Conservation (phyloP, 2,888 invertebrate species). For the Meteorus colon region DNA sequence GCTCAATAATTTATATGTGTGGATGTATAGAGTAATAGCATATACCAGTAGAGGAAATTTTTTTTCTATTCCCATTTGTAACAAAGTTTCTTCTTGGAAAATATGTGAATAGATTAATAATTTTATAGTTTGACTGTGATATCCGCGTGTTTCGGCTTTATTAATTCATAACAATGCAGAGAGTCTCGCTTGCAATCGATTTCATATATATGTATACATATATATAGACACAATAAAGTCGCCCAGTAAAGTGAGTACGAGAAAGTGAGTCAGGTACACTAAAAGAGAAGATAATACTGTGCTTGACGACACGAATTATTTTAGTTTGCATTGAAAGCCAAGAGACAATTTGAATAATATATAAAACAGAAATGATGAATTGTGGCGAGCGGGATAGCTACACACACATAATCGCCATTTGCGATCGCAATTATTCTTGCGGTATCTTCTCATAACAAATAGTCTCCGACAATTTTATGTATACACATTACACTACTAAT, state of each 20-base stretch:
- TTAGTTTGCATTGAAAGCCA: neutral
- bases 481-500: no score
- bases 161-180: neutral
- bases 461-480: no score
- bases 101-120: neutral
- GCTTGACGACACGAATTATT: constrained; percentile 8
- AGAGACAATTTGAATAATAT: neutral
- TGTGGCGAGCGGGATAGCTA: no score
- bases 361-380: neutral
- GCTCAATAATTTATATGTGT: no score
- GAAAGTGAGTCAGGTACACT: neutral
- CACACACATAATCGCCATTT: neutral
- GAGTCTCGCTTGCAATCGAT: neutral
- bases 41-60: neutral
- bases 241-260: neutral
- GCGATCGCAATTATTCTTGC: no score
- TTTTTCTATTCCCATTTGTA: neutral
- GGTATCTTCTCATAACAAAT: no score
- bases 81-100: neutral
- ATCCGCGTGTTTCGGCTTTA: neutral
- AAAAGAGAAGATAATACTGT: neutral
- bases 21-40: no score
- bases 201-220: neutral
- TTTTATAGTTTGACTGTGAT: neutral
- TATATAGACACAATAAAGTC: neutral